These are phyloP conservation scores for Eupleurogrammus muticus DNA, from an alignment of 2,797 vertebrate species.

Conservation along the genomic window DNA sequence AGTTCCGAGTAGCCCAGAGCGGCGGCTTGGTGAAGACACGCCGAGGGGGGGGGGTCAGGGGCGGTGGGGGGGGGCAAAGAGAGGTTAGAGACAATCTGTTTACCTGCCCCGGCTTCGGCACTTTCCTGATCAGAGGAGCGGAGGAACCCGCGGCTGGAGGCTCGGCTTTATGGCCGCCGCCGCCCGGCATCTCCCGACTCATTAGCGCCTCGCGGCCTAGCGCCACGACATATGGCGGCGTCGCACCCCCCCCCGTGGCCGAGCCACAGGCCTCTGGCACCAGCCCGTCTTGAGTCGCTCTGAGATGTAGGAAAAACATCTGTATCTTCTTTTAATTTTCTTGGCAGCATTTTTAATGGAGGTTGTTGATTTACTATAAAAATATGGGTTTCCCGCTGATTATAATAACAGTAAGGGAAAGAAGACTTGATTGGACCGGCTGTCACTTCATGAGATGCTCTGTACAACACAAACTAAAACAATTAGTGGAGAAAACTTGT, in stretches of 20 bases:
- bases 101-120: constrained; percentile 51
- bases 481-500: neutral
- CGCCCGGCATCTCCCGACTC: constrained; percentile 69
- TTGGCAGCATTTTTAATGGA: constrained; percentile 23
- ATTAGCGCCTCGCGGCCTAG: constrained; percentile 76
- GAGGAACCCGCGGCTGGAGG: constrained; percentile 72
- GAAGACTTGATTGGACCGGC: neutral
- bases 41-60: constrained; percentile 68
- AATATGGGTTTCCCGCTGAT: neutral
- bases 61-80: too few species aligned
- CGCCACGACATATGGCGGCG: constrained; percentile 76
- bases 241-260: constrained; percentile 67
- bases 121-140: constrained; percentile 73
- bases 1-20: constrained; percentile 65
- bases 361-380: neutral
- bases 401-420: neutral
- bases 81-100: constrained; percentile 70
- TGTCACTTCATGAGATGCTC: constrained; percentile 59
- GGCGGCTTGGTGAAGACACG: constrained; percentile 65
- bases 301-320: constrained; percentile 73
- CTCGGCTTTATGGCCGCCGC: constrained; percentile 75
- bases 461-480: constrained; percentile 14
- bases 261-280: constrained; percentile 70
- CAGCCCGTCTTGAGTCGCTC: constrained; percentile 61
- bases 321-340: constrained; percentile 39